Base-by-base conservation (phyloP, 1,140 invertebrate genomes). In the Zaprionus lachaisei region DNA sequence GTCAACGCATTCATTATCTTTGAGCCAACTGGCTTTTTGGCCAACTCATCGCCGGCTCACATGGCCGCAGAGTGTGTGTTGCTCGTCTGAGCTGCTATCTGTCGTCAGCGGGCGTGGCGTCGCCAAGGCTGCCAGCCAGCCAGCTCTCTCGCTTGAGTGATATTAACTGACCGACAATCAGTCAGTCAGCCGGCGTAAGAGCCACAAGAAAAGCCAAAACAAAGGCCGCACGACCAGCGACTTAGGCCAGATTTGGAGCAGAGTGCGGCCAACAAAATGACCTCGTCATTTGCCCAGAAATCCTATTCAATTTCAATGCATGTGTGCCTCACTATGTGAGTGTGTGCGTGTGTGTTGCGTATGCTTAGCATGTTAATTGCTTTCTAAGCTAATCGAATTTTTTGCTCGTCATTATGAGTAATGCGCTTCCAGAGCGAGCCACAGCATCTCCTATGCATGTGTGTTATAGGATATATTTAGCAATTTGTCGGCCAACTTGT, bases 81-180 rank as follows among this genome's bases (percentile, higher is more conserved):
- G 34, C 63, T 63, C 65, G 70, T 11, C 20, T 41, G 38, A 7
- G 37, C 26, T 6, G 66, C 68, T 74, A 60, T 49, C 70, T 81
- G 74, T 75, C 77, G 78, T 71, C 77, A 70, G 61, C 56, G 47
- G 68, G 61, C 73, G 84, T 83, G 68, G 64, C 77, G 84, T 83
- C 74, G 83, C 80, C 72, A 77, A 68, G 69, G 72, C 54, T 26
- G 22, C 14, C 15, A 5, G 22, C 47, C n/a, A 17, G n/a, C 4
- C 64, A 54, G 55, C 70, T 72, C 76, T 62, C 54, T 79, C 71
- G 81, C 75, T 83, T 90, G 81, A 91, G 79, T 85, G 84, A 90
- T 91, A 91, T 92, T 91, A 91, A 91, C 89, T 91, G 85, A 79
- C 84, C 84, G 72, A 79, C 90, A 85, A 91, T 92, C 83, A 85